Evolutionary conservation across 2,797 vertebrate species (phyloP).

Genomic region (Xiphorhynchus erythropygius): DNA sequence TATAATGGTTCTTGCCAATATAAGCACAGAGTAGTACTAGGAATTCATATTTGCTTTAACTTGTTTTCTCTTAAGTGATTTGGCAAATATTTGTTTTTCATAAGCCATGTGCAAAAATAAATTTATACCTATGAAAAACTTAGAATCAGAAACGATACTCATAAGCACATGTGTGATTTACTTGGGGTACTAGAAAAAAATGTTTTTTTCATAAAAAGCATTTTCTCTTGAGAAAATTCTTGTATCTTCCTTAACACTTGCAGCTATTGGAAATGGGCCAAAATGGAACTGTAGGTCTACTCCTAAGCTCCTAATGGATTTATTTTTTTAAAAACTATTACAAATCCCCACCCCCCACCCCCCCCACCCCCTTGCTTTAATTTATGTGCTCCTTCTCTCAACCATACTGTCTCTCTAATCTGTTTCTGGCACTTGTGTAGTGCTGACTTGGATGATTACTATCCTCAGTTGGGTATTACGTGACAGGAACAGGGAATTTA

Average conservation of each 20-base stretch:
- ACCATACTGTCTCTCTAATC: background rate
- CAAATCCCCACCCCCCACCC: background rate
- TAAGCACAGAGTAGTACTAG: background rate
- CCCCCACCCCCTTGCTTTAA: background rate
- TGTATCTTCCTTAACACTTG: background rate
- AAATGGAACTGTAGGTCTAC: background rate
- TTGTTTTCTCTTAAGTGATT: background rate
- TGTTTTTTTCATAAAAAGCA: background rate
- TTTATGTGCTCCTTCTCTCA: background rate
- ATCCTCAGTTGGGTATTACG: background rate
- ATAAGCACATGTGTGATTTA: background rate
- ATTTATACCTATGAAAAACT: background rate
- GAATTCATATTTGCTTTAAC: background rate
- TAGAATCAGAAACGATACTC: background rate
- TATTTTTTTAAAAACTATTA: background rate
- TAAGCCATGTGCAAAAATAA: background rate
- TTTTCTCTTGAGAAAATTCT: background rate
- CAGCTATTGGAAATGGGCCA: background rate
- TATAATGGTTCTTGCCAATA: background rate
- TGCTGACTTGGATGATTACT: background rate
- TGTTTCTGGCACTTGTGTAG: background rate
- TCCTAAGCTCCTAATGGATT: background rate
- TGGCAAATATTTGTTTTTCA: background rate
- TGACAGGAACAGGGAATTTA: background rate
- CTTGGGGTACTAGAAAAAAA: background rate